A percentile compares a stretch with the other conserved stretches of the same genome.
Conservation (phyloP, 2,888 invertebrate species). For the Neoitamus cyanurus region DNA sequence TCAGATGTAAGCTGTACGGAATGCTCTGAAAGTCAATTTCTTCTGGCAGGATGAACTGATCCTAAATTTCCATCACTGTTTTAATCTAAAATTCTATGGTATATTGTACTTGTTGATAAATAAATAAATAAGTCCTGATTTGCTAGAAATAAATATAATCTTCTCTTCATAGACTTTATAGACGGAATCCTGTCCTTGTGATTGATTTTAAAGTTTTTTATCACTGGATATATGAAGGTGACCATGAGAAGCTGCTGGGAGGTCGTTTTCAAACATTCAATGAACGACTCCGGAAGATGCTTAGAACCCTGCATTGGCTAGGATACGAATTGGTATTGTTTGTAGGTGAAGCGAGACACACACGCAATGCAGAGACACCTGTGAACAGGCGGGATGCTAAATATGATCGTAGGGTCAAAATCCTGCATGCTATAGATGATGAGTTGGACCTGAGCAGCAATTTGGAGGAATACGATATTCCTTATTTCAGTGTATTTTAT, state of each 20-base stretch:
- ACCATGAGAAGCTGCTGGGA: constrained; percentile 44
- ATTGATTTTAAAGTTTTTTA: constrained; percentile 37
- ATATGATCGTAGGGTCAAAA: constrained; percentile 4
- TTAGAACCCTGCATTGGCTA: constrained; percentile 6
- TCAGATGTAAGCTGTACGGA: too few species aligned
- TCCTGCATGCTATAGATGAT: constrained; percentile 1
- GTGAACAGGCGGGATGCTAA: constrained; percentile 35
- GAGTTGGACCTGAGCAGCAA: neutral
- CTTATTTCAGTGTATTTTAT: neutral
- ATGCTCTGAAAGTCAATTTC: too few species aligned
- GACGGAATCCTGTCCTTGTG: constrained; percentile 16
- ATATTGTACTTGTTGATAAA: too few species aligned
- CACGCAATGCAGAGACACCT: constrained; percentile 9
- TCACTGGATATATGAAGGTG: neutral
- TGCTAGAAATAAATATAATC: too few species aligned
- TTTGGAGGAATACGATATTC: neutral
- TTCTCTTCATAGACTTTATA: neutral
- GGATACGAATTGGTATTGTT: constrained; percentile 34
- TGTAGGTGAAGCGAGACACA: constrained; percentile 21
- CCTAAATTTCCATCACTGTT: too few species aligned
- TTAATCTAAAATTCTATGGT: too few species aligned
- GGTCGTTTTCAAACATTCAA: constrained; percentile 46
- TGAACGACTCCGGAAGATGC: neutral
- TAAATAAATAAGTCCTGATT: too few species aligned
- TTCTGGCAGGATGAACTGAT: too few species aligned